Evolutionary conservation across 2,797 vertebrate genomes (phyloP).

Genomic region (Aphelocoma californica): DNA sequence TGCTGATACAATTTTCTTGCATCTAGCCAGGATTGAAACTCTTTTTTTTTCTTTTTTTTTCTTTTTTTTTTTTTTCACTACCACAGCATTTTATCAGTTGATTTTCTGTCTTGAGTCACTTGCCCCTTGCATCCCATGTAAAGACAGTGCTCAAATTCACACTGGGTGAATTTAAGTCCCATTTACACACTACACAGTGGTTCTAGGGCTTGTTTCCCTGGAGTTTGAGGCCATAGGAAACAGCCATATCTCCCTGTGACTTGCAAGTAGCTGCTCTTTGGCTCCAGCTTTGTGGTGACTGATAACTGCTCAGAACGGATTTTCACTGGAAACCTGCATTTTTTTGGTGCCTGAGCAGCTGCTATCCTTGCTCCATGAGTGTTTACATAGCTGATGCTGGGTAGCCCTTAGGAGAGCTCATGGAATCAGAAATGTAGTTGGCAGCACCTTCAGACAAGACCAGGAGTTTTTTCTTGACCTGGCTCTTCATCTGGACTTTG

Average conservation of each 20-base stretch:
- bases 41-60: rapidly evolving
- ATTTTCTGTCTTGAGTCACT: not conserved
- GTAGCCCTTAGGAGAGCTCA: not conserved
- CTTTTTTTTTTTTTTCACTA: not conserved
- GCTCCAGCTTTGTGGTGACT: not conserved
- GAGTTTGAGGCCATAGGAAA: not conserved
- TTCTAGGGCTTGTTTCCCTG: not conserved
- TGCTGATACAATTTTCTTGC: not conserved
- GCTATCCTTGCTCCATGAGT: not conserved
- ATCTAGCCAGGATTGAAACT: not conserved
- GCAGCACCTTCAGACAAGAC: not conserved
- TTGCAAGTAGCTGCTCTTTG: not conserved
- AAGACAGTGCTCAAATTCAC: not conserved
- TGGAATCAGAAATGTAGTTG: not conserved
- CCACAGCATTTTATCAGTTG: not conserved
- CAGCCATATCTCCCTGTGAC: not conserved
- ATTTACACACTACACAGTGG: too few species aligned
- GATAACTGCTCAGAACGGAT: not conserved
- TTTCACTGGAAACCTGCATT: not conserved
- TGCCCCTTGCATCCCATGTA: not conserved
- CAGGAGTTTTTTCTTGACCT: not conserved
- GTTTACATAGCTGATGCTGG: not conserved
- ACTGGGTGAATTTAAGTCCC: not conserved
- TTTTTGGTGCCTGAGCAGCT: not conserved
- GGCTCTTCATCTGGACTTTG: not conserved